Conservation (phyloP, 2,888 invertebrate genomes). For the Ernsta delagoae region DNA sequence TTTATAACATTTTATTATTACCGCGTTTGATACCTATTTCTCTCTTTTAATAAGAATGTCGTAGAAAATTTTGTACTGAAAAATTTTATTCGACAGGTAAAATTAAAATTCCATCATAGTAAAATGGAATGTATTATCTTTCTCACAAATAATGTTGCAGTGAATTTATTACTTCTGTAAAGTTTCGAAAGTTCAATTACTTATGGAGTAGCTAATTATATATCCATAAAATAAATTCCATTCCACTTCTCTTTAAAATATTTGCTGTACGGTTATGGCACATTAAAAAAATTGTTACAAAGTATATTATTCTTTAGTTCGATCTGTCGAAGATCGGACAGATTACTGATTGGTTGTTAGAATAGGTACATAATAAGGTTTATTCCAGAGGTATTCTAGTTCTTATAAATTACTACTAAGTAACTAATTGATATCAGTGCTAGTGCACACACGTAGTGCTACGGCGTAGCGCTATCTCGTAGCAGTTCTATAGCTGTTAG, state of each 20-base stretch:
- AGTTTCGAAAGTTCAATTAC: neutral
- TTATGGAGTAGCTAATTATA: too few species aligned
- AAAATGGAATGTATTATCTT: neutral
- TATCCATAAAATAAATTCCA: too few species aligned
- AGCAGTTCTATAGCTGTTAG: neutral
- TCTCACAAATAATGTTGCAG: neutral
- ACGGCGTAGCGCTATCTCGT: constrained; percentile 7
- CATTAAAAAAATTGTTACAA: too few species aligned
- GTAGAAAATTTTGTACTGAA: neutral
- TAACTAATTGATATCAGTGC: too few species aligned
- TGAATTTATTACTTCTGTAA: neutral
- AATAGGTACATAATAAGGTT: too few species aligned
- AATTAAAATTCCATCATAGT: neutral
- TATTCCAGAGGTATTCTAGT: too few species aligned
- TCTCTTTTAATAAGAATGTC: neutral
- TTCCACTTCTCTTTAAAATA: too few species aligned
- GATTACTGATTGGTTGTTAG: too few species aligned
- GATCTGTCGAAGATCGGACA: too few species aligned
- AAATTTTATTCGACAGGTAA: neutral
- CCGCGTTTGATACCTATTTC: neutral
- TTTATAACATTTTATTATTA: constrained; percentile 33
- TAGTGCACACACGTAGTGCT: neutral
- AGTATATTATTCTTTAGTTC: too few species aligned
- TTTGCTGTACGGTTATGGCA: too few species aligned
- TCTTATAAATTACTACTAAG: neutral